Conservation (phyloP, 2,888 invertebrate species). For the Brachypalpus laphriformis region DNA sequence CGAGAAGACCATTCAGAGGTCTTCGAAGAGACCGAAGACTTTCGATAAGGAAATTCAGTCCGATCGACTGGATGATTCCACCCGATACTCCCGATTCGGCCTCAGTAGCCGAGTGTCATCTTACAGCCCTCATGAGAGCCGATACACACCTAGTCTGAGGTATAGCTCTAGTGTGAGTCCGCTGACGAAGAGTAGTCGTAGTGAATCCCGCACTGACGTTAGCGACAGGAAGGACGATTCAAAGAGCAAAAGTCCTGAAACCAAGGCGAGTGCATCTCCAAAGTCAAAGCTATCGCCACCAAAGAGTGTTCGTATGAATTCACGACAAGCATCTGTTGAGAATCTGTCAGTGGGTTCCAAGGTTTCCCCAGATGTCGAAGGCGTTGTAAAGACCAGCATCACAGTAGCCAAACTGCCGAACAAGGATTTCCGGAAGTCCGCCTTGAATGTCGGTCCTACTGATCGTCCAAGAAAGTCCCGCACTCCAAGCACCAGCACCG, state of each 20-base stretch:
- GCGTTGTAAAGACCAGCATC: slow-evolving; percentile 83
- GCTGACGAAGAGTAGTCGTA: slow-evolving; percentile 74
- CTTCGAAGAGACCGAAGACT: slow-evolving; percentile 85
- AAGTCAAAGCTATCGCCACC: slow-evolving; percentile 81
- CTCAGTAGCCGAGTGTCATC: slow-evolving; percentile 84
- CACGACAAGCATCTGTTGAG: slow-evolving; percentile 80
- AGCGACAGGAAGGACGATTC: slow-evolving; percentile 75
- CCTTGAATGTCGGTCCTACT: slow-evolving; percentile 86
- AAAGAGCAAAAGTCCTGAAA: slow-evolving; percentile 64
- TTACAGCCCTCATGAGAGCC: slow-evolving; percentile 81
- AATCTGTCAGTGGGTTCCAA: slow-evolving; percentile 76
- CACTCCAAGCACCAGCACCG: slow-evolving; percentile 81
- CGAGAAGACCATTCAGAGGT: slow-evolving; percentile 87
- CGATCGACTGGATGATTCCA: slow-evolving; percentile 88
- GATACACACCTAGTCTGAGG: slow-evolving; percentile 79
- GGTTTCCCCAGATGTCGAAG: slow-evolving; percentile 78
- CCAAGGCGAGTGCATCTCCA: slow-evolving; percentile 45
- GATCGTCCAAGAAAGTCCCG: slow-evolving; percentile 82
- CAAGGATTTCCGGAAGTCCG: slow-evolving; percentile 90
- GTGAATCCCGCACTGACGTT: slow-evolving; percentile 73
- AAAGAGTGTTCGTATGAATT: slow-evolving; percentile 78
- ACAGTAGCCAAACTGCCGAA: slow-evolving; percentile 84
- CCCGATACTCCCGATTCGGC: slow-evolving; percentile 86
- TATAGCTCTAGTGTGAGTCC: slow-evolving; percentile 79
- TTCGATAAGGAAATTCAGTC: slow-evolving; percentile 90